Evolutionary conservation across 2,113 vertebrate genomes (phyloP).

Genomic region (Dasypus novemcinctus): DNA sequence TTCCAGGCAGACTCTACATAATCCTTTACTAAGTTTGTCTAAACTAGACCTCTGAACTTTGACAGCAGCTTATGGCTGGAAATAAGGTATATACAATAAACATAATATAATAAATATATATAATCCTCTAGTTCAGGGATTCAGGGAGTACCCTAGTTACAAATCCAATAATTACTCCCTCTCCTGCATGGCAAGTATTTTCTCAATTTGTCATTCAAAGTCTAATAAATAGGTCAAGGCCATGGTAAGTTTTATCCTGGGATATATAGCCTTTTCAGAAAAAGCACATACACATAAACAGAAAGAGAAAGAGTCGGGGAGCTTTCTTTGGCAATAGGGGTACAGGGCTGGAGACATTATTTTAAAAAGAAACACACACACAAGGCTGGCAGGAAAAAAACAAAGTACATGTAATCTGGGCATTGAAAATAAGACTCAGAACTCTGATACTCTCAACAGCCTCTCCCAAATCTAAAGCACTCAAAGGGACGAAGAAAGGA

Average conservation of each 20-base stretch:
- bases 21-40: neutral
- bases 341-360: neutral
- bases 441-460: no score
- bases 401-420: neutral
- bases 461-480: neutral
- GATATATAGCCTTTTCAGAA: neutral
- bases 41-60: neutral
- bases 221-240: neutral
- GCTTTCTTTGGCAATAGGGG: neutral
- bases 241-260: neutral
- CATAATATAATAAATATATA: no score
- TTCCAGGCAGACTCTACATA: neutral
- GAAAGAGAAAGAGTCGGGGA: neutral
- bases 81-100: neutral
- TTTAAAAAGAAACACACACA: no score
- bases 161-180: neutral
- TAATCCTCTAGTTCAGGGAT: neutral
- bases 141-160: neutral
- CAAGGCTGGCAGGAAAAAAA: neutral
- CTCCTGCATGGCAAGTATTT: neutral
- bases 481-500: neutral
- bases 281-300: neutral
- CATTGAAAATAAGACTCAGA: neutral
- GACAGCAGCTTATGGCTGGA: neutral
- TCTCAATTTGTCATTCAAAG: conserved; percentile 12